Conservation (phyloP, 2,888 invertebrate genomes). For the Cynaeus angustus region DNA sequence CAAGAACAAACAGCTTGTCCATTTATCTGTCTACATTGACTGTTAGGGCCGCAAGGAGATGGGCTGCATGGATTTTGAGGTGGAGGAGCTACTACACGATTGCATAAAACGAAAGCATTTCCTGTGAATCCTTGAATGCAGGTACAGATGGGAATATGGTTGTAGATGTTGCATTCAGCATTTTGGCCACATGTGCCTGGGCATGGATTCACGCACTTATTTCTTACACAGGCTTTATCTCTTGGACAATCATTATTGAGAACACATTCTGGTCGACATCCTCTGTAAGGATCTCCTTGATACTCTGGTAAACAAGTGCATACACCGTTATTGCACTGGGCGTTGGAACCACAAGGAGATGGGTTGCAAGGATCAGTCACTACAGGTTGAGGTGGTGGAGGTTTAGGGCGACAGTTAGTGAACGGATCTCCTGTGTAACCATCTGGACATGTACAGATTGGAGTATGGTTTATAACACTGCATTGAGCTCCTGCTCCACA, state of each 20-base stretch:
- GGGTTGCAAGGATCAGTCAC: slow-evolving; percentile 75
- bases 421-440: slow-evolving; percentile 77
- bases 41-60: slow-evolving; percentile 87
- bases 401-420: slow-evolving; percentile 65
- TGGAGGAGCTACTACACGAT: slow-evolving; percentile 68
- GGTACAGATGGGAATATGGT: slow-evolving; percentile 79
- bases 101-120: slow-evolving; percentile 81
- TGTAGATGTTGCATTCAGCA: slow-evolving; percentile 73
- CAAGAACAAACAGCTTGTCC: slow-evolving; percentile 71
- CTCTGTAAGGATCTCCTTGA: slow-evolving; percentile 82
- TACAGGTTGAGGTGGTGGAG: slow-evolving; percentile 63
- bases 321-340: slow-evolving; percentile 78
- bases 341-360: slow-evolving; percentile 77
- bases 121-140: slow-evolving; percentile 80
- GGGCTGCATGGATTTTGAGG: slow-evolving; percentile 79
- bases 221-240: slow-evolving; percentile 81
- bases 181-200: slow-evolving; percentile 78
- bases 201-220: slow-evolving; percentile 84
- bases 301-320: slow-evolving; percentile 84
- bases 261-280: slow-evolving; percentile 87
- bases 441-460: slow-evolving; percentile 80
- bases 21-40: slow-evolving; percentile 82
- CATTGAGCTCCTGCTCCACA: slow-evolving; percentile 85
- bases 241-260: slow-evolving; percentile 82
- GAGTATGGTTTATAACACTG: slow-evolving; percentile 84